Evolutionary conservation across 2,113 vertebrate species (phyloP), one percentile per base, ranked within the genome.

Genomic region (Lampris incognitus): DNA sequence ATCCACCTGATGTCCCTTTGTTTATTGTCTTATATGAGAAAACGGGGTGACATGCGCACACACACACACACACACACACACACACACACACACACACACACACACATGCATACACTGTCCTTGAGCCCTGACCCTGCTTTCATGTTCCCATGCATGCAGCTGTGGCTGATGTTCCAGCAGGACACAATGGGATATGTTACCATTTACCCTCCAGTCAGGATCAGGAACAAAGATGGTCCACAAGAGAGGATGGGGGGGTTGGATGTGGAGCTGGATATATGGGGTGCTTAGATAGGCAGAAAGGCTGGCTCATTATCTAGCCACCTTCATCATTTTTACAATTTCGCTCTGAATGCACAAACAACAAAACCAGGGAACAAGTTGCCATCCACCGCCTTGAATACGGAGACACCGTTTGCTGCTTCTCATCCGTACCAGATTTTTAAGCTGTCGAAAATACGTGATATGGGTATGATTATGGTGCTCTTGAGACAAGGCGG

Each of bases 111-210:
- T 3, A 72, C 69, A 44, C 50, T 74, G 10, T 59, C 37, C 40
- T 11, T 59, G 7, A 11, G 13, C 63, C 37, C 52, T 51, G 68
- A 69, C 55, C 58, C 74, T 58, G 59, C 59, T 74, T 81, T 79
- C 67, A 60, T 48, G 74, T 51, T 54, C 66, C 73, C 54, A 76
- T 70, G 81, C 75, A 74, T 86, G 74, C 85, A 87, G 87, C 89
- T 87, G 89, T 86, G 87, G 85, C 83, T 87, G 80, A 84, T 87
- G 83, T 83, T 91, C 63, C 74, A 82, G 82, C 73, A 60, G 84
- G 84, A 86, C 85, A 81, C 82, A 70, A 52, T 86, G 77, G 88
- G 78, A 70, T 66, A 72, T 24, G 66, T 83, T 86, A 69, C 70
- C 63, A 74, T 90, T 87, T 64, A 82, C 79, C 83, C 82, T 77